Evolutionary conservation across 2,797 vertebrate genomes (phyloP), one percentile per base, ranked within the genome.

Genomic region (Microchirus variegatus): DNA sequence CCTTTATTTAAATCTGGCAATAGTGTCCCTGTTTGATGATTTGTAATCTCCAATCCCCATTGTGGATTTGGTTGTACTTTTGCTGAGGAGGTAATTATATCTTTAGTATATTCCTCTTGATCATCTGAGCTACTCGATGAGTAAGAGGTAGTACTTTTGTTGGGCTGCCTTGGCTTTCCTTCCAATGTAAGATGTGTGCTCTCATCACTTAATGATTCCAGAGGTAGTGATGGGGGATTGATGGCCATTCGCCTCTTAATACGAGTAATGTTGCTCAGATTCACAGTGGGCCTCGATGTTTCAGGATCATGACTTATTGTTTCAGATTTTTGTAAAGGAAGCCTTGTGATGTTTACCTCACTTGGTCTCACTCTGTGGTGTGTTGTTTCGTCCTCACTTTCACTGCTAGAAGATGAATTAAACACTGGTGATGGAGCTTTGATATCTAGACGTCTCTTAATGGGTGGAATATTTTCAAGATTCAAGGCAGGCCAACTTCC

Each of bases 191-290:
- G 10, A 6, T 10, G 45, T 1, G 0, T 53, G 70, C 16, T 50
- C 1, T 11, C 56, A 53, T 52, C 22, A n/a, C 14, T 54, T 13
- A 26, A 46, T 59, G 46, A 59, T 22, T 42, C 15, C 12, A 5
- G 3, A 31, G 31, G 0, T 19, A 16, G 8, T 53, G 71, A 46
- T 35, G n/a, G 14, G 31, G 35, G 35, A 45, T 78, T 77, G 26
- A 81, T 51, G 56, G 82, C 78, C 0, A 75, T 5, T 60, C 11
- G 59, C 35, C 16, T 79, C 37, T 79, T 85, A 35, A 81, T 2
- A 0, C 6, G 7, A 9, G 13, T 36, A 0, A 14, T 41, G 10
- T 22, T 2, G 6, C 13, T 15, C 8, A 60, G 51, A 46, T 8
- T 16, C 6, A 46, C 9, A 10, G 0, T 0, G n/a, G 45, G 71